Conservation (phyloP, 1,140 invertebrate species). For the Antheraea pernyi region DNA sequence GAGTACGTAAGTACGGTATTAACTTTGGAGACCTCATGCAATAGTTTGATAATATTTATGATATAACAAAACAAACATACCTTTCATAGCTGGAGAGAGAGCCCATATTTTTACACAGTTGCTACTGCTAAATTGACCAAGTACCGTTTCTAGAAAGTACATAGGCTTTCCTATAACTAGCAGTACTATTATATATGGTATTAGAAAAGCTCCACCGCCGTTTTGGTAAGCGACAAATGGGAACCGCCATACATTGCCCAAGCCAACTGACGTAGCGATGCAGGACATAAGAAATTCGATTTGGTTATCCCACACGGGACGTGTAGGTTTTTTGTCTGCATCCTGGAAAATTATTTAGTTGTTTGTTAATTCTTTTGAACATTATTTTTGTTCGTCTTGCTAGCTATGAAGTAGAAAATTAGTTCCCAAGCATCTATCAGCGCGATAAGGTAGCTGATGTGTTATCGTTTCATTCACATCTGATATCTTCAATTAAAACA, state of each 20-base stretch:
- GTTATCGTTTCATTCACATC: no score
- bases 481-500: no score
- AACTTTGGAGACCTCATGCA: not conserved
- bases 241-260: constrained; percentile 94
- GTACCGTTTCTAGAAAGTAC: constrained; percentile 92
- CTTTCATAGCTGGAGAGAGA: constrained; percentile 82
- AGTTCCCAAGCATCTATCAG: no score
- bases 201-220: constrained; percentile 90
- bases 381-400: no score
- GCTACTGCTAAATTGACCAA: constrained; percentile 88
- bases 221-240: constrained; percentile 92
- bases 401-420: no score
- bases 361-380: not conserved
- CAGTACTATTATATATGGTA: constrained; percentile 91
- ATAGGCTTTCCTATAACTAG: constrained; percentile 92
- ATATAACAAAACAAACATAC: constrained; percentile 49
- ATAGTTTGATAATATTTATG: not conserved
- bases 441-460: no score
- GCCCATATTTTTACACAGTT: constrained; percentile 86
- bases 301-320: constrained; percentile 90
- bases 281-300: constrained; percentile 94
- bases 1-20: not conserved
- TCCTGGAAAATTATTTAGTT: constrained; percentile 9
- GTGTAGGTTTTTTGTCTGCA: not conserved
- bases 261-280: constrained; percentile 92